Evolutionary conservation across 2,888 invertebrate genomes (phyloP).

Genomic region (Monopis laevigella): DNA sequence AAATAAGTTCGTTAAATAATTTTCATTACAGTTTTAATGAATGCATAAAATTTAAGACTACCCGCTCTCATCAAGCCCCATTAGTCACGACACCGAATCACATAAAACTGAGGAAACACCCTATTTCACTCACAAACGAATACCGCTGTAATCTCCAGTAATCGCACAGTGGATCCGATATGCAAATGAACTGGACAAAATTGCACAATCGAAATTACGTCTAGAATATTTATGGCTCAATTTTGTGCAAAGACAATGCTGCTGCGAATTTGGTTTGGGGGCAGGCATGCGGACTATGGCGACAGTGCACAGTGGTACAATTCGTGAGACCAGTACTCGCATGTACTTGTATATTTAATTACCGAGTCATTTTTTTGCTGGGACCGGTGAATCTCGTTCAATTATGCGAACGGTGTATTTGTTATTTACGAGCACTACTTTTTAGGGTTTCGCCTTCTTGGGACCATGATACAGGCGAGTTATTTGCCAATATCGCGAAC

Average conservation of each 20-base stretch:
- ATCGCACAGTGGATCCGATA: slow-evolving; percentile 1
- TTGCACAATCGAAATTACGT: slow-evolving; percentile 47
- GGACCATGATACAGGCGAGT: slow-evolving; percentile 28
- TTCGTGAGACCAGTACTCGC: slow-evolving; percentile 16
- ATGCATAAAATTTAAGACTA: no score
- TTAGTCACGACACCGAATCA: no score
- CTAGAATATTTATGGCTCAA: slow-evolving; percentile 61
- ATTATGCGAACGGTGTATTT: slow-evolving; percentile 40
- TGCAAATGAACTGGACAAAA: slow-evolving; percentile 20
- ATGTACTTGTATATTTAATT: slow-evolving; percentile 38
- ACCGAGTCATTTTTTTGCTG: slow-evolving; percentile 34
- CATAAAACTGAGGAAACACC: no score
- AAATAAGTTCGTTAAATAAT: no score
- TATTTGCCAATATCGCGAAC: slow-evolving; percentile 11
- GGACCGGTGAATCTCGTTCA: slow-evolving; percentile 28
- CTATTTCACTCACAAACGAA: slow-evolving; percentile 7
- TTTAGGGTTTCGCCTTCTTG: slow-evolving; percentile 49
- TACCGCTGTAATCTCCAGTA: slow-evolving; percentile 1
- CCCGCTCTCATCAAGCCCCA: no score
- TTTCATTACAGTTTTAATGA: no score
- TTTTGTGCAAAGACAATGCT: slow-evolving; percentile 42
- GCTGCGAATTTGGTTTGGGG: slow-evolving; percentile 34
- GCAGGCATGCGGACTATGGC: slow-evolving; percentile 38
- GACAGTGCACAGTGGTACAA: slow-evolving; percentile 31
- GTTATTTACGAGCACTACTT: slow-evolving; percentile 53